Conservation (phyloP, 2,113 vertebrate species). For the Muntiacus reevesi region DNA sequence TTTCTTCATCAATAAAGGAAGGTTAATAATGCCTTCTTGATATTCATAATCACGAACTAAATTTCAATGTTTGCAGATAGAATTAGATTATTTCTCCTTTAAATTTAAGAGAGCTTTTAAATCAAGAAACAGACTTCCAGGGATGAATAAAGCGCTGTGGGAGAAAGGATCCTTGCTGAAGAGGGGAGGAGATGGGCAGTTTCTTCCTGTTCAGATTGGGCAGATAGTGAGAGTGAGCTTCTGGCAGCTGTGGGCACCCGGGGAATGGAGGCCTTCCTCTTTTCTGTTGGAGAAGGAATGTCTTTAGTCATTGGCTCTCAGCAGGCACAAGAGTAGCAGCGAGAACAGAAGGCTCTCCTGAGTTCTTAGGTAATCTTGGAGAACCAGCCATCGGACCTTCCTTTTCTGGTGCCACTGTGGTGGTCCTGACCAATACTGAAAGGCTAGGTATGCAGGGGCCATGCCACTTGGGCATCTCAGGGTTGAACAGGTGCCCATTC, state of each 20-base stretch:
- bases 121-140: background rate
- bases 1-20: background rate
- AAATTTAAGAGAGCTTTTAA: background rate
- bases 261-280: background rate
- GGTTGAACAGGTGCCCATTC: background rate
- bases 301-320: background rate
- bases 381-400: background rate
- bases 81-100: background rate
- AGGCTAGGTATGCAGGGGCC: background rate
- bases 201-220: background rate
- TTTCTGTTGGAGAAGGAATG: background rate
- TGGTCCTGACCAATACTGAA: background rate
- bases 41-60: background rate
- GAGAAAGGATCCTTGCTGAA: background rate
- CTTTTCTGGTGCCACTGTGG: background rate
- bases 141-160: background rate
- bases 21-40: background rate
- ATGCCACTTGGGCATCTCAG: background rate
- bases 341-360: background rate
- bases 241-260: background rate
- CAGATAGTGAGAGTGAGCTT: too few relatives aligned
- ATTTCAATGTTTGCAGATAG: background rate
- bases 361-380: background rate
- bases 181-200: background rate
- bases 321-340: background rate